phyloP scores from a whole-genome alignment of 1,140 invertebrate genomes.

The Archegozetes longisetosus region DNA sequence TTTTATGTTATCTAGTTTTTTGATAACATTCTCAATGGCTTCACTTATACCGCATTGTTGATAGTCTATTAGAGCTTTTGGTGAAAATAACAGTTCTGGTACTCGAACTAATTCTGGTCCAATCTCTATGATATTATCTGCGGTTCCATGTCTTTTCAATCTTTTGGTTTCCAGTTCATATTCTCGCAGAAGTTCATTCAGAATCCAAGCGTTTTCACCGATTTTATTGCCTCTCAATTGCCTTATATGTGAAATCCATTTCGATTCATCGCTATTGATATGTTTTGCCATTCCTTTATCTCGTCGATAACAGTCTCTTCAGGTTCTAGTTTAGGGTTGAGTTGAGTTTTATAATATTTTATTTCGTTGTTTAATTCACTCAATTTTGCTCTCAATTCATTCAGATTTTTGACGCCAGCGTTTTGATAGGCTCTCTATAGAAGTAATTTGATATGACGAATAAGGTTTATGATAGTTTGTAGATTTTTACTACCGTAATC shows the following conservation, averaged over 20 bases:
- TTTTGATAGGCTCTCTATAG: not conserved
- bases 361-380: not conserved
- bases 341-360: not conserved
- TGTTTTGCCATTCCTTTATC: not conserved
- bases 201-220: not conserved
- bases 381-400: not conserved
- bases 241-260: not conserved
- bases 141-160: not conserved
- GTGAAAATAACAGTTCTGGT: not conserved
- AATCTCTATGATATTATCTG: not conserved
- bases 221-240: not conserved
- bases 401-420: not conserved
- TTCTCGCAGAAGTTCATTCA: not conserved
- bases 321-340: not conserved
- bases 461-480: not conserved
- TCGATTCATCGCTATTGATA: not conserved
- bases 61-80: not conserved
- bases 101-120: not conserved
- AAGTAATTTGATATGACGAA: not conserved
- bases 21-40: not conserved
- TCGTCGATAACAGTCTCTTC: not conserved
- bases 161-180: not conserved
- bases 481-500: not conserved
- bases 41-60: not conserved
- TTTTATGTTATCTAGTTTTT: not conserved